Percentiles rank a stretch among this genome's conserved stretches.
phyloP scores from a whole-genome alignment of 2,797 vertebrate genomes.

The Chelonia mydas region DNA sequence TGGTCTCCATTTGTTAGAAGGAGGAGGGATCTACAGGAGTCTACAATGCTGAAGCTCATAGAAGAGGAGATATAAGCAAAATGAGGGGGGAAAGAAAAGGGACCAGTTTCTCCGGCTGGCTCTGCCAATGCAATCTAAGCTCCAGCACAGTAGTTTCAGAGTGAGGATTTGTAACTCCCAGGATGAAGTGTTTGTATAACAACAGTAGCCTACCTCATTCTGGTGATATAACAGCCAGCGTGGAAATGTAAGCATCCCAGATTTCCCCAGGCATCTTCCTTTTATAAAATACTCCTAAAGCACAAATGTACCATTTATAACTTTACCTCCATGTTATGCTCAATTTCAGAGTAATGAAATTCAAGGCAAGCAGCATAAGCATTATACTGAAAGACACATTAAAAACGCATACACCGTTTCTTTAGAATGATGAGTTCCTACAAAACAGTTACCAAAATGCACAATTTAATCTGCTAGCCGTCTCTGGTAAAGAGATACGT shows the following conservation, averaged over 20 bases:
- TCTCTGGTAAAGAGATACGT: conserved; percentile 5
- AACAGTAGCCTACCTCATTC: not conserved
- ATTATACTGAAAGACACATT: not conserved
- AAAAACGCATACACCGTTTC: not conserved
- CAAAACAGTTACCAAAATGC: conserved; percentile 35
- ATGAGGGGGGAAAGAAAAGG: not conserved
- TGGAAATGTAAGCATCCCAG: not conserved
- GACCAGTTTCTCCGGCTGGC: not conserved
- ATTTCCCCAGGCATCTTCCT: not conserved
- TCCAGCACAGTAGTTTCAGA: not conserved
- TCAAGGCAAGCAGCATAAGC: not conserved
- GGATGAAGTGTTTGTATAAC: not conserved
- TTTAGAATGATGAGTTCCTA: not conserved
- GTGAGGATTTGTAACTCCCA: not conserved
- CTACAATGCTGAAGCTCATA: not conserved
- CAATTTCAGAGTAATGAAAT: not conserved
- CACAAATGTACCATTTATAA: not conserved
- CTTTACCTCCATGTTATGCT: rapidly evolving
- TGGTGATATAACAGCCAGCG: not conserved
- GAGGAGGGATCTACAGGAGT: not conserved
- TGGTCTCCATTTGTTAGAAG: not conserved
- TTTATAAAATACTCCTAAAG: not conserved
- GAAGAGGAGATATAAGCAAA: not conserved
- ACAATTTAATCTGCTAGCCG: not conserved
- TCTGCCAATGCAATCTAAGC: not conserved